Conservation (phyloP, 2,888 invertebrate genomes). For the Catocala nupta region DNA sequence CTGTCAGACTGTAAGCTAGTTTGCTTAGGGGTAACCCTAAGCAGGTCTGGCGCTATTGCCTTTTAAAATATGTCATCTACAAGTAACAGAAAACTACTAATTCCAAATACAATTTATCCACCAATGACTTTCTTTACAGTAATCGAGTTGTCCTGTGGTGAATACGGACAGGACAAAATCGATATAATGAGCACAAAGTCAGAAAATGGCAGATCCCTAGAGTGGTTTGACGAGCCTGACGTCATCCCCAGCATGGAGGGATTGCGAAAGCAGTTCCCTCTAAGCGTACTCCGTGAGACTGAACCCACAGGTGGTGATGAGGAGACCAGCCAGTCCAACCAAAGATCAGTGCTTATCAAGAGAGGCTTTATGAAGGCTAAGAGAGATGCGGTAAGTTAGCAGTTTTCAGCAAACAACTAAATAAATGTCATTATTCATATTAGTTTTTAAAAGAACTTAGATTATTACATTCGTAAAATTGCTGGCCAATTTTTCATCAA, state of each 20-base stretch:
- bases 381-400: conserved; percentile 89
- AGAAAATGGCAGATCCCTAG: conserved; percentile 90
- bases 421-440: no score
- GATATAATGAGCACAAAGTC: conserved; percentile 89
- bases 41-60: no score
- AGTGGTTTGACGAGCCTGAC: conserved; percentile 90
- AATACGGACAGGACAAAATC: conserved; percentile 94
- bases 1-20: no score
- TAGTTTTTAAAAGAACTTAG: no score
- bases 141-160: conserved; percentile 97
- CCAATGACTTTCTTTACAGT: conserved; percentile 85
- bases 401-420: neutral
- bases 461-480: no score
- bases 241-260: conserved; percentile 86
- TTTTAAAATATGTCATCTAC: no score
- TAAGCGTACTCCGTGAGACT: conserved; percentile 79
- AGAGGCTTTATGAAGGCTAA: conserved; percentile 92
- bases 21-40: no score
- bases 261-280: conserved; percentile 86
- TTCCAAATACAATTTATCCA: no score
- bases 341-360: conserved; percentile 90
- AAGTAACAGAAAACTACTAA: no score
- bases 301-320: conserved; percentile 83
- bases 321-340: conserved; percentile 91
- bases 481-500: no score